Evolutionary conservation across 2,797 vertebrate genomes (phyloP).

Genomic region (Amblyopsis hoosieri): DNA sequence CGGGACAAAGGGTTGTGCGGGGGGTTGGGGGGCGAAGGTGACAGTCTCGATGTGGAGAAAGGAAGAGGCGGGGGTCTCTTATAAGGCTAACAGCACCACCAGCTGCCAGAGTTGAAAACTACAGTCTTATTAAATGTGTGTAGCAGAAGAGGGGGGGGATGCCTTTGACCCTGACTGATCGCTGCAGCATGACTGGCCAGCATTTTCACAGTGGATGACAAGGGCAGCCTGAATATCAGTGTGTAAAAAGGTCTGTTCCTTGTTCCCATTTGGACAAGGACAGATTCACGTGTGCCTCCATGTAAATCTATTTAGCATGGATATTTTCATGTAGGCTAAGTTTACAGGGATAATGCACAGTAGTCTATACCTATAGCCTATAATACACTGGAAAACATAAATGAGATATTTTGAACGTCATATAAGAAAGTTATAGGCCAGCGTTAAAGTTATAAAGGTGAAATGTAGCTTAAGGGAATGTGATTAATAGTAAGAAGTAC

Average conservation of each 20-base stretch:
- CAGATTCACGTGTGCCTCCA: conserved; percentile 37
- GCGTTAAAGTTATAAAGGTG: conserved; percentile 5
- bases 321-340: conserved; percentile 37
- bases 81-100: conserved; percentile 81
- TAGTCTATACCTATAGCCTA: neutral
- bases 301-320: conserved; percentile 48
- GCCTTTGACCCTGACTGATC: conserved; percentile 77
- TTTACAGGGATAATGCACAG: conserved; percentile 17
- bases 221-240: conserved; percentile 61
- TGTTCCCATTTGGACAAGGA: conserved; percentile 50
- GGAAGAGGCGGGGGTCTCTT: conserved; percentile 36
- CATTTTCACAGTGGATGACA: conserved; percentile 70
- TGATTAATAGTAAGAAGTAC: neutral
- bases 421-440: conserved; percentile 8
- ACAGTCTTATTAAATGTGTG: conserved; percentile 40
- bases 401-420: neutral
- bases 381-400: neutral
- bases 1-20: conserved; percentile 66
- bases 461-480: conserved; percentile 12
- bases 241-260: conserved; percentile 33
- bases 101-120: conserved; percentile 67
- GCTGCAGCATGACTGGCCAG: conserved; percentile 74
- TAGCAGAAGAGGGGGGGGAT: conserved; percentile 36
- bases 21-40: conserved; percentile 53
- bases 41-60: conserved; percentile 67